These are phyloP conservation scores for Psittacula derbiana DNA, from an alignment of 2,797 vertebrate species.

Conservation along the genomic window DNA sequence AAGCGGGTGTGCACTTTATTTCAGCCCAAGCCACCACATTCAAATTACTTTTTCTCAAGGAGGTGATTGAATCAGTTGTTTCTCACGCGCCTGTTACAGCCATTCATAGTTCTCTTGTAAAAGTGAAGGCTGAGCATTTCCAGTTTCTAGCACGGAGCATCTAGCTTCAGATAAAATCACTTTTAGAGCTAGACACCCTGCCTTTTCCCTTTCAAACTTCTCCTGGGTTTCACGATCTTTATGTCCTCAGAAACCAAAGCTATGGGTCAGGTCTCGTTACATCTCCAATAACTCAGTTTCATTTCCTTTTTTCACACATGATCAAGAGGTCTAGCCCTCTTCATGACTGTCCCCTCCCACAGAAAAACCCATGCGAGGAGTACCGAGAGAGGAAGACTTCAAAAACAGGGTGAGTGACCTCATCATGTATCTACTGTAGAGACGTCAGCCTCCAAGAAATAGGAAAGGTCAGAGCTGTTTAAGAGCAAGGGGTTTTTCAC, in stretches of 20 bases:
- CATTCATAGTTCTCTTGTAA: not conserved
- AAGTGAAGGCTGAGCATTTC: not conserved
- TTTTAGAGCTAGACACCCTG: not conserved
- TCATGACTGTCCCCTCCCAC: constrained; percentile 62
- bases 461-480: constrained; percentile 55
- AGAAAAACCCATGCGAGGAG: constrained; percentile 12
- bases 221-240: not conserved
- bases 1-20: not conserved
- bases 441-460: constrained; percentile 56
- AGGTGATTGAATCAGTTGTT: constrained; percentile 9
- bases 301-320: constrained; percentile 67
- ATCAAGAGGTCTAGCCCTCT: constrained; percentile 34
- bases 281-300: constrained; percentile 30
- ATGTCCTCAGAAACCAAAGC: constrained; percentile 25
- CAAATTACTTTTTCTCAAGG: not conserved
- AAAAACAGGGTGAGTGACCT: constrained; percentile 55
- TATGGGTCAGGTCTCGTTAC: not conserved
- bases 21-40: not conserved
- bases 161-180: not conserved
- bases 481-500: constrained; percentile 41
- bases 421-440: constrained; percentile 4
- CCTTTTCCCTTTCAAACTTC: not conserved
- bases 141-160: not conserved
- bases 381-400: constrained; percentile 35
- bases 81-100: not conserved